Evolutionary conservation across 2,888 invertebrate genomes (phyloP).

Genomic region (Acanthosepion pharaonis): DNA sequence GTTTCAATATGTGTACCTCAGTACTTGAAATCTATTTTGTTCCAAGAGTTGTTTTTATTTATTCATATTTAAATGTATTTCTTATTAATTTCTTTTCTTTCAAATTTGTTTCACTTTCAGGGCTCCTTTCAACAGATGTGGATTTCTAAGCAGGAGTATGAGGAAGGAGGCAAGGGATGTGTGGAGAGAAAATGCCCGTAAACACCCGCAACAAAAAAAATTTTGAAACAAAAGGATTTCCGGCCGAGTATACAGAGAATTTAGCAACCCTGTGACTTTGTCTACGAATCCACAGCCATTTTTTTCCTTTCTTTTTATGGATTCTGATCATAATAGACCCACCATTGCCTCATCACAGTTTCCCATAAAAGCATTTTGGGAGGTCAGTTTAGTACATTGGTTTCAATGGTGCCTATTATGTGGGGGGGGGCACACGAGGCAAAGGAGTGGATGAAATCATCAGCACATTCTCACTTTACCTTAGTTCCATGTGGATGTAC

Average conservation of each 20-base stretch:
- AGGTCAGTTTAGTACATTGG: no score
- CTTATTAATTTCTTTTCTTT: neutral
- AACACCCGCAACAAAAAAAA: slow-evolving; percentile 41
- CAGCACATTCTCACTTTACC: neutral
- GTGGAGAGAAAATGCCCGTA: slow-evolving; percentile 90
- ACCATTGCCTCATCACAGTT: neutral
- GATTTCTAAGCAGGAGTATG: slow-evolving; percentile 99
- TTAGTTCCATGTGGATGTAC: neutral
- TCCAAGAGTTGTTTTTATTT: no score
- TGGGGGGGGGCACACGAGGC: neutral
- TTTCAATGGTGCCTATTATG: neutral
- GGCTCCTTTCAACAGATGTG: slow-evolving; percentile 99
- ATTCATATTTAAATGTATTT: neutral
- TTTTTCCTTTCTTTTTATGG: neutral
- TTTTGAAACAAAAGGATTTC: neutral
- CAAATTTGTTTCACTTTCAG: slow-evolving; percentile 65
- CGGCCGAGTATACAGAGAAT: neutral
- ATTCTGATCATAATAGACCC: neutral
- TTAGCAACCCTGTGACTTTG: neutral
- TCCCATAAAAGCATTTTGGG: neutral
- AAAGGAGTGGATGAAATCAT: neutral
- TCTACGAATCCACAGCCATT: neutral
- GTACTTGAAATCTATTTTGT: no score
- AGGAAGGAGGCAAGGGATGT: slow-evolving; percentile 96
- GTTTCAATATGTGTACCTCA: no score